A percentile compares a stretch with the other conserved stretches of the same genome.
Evolutionary conservation across 2,797 vertebrate species (phyloP).

Genomic region (Echeneis naucrates): DNA sequence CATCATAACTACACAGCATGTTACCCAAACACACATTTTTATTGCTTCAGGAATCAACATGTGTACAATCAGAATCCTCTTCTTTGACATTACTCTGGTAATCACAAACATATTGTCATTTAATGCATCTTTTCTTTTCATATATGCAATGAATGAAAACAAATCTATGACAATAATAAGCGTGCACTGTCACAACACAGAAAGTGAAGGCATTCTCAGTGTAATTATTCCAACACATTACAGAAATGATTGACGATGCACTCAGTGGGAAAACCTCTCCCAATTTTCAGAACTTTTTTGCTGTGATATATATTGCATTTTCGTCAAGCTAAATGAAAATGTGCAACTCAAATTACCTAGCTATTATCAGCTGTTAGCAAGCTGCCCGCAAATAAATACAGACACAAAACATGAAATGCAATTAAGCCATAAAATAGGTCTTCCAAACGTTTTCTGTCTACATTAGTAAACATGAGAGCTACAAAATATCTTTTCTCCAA

Average conservation of each 20-base stretch:
- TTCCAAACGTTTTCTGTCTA: conserved; percentile 29
- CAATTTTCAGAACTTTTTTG: neutral
- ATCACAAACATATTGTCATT: conserved; percentile 31
- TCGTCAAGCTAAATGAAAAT: conserved; percentile 19
- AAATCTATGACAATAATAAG: conserved; percentile 13
- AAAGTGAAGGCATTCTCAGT: conserved; percentile 45
- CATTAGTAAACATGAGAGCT: conserved; percentile 43
- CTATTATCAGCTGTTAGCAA: conserved; percentile 21
- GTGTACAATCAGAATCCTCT: conserved; percentile 20
- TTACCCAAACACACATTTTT: conserved; percentile 10
- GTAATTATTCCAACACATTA: conserved; percentile 31
- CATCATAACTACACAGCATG: conserved; percentile 36
- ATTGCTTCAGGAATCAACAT: conserved; percentile 67
- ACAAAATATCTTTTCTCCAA: conserved; percentile 57
- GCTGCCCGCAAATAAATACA: conserved; percentile 20
- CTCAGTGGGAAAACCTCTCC: conserved; percentile 10
- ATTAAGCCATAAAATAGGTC: conserved; percentile 27
- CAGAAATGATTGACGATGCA: conserved; percentile 11
- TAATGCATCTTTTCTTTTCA: conserved; percentile 28
- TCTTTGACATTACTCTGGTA: conserved; percentile 16
- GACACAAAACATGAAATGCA: conserved; percentile 43
- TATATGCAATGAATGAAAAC: conserved; percentile 14
- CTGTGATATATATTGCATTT: conserved; percentile 38
- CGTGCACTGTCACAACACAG: conserved; percentile 31
- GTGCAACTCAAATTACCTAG: conserved; percentile 20